Percentiles rank a stretch among this genome's conserved stretches.
phyloP scores from a whole-genome alignment of 2,113 vertebrate species.

The Pycnonotus jocosus region DNA sequence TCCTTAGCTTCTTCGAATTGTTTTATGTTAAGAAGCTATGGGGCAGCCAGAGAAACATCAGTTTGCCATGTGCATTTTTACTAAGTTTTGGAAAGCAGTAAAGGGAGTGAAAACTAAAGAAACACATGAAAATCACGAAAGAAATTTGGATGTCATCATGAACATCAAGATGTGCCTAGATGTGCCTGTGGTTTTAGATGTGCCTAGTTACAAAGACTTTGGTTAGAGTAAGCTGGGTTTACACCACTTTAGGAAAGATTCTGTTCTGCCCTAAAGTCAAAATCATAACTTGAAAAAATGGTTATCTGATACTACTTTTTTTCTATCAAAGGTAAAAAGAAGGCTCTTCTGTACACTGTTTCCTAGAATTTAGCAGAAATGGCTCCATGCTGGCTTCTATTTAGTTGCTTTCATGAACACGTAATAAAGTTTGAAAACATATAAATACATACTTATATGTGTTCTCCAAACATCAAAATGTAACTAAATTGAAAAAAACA shows the following conservation, averaged over 20 bases:
- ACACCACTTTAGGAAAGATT: neutral
- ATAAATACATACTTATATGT: slow-evolving; percentile 9
- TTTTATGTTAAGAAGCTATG: neutral
- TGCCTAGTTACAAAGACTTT: neutral
- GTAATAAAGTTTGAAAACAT: slow-evolving; percentile 45
- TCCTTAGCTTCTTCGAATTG: neutral
- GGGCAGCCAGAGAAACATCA: neutral
- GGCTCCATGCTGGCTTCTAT: neutral
- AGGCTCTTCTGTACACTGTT: neutral
- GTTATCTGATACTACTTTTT: neutral
- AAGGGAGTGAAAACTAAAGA: neutral
- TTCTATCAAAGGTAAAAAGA: neutral
- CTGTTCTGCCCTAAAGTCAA: neutral
- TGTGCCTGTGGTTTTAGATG: neutral
- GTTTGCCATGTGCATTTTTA: neutral
- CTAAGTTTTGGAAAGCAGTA: neutral
- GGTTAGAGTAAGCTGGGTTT: neutral
- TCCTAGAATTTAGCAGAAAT: neutral
- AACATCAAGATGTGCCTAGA: neutral
- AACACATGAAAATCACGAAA: neutral
- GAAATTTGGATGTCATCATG: neutral
- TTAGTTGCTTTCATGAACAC: neutral
- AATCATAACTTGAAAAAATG: neutral
- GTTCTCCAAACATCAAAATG: slow-evolving; percentile 41
- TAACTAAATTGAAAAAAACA: neutral